Base-by-base conservation (phyloP, 1,140 invertebrate genomes). In the Vanessa tameamea region DNA sequence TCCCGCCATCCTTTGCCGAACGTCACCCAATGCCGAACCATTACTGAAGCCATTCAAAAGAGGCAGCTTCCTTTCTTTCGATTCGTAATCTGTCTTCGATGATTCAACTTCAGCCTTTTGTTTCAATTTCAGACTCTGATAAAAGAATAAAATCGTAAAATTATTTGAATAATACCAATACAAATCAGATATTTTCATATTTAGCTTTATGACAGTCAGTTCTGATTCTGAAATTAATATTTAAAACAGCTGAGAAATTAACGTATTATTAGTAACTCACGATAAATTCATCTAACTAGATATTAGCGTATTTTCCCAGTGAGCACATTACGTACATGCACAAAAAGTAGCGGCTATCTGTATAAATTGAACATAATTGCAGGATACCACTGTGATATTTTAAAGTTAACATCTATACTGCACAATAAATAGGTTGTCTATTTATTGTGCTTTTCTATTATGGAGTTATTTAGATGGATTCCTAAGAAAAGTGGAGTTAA, bases 1-100 rank as follows among this genome's bases (percentile, higher is more conserved):
- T 2, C 90, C 89, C 0, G 90, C 90, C 81, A 92, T 80, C 59
- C 90, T 78, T 65, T 92, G 90, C 70, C 88, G 82, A 0, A 92
- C 89, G 74, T 91, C 90, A 20, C 82, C 76, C 1, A 92, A 77
- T 6, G 84, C 81, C 0, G 89, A 87, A 2, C 87, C 83, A 50
- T 90, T 92, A 57, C 86, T 82, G 79, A 91, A 91, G 1, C 90
- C 87, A 57, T 90, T 92, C 37, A 90, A 78, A 4, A 90, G 74
- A 0, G 85, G 82, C 14, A 84, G 63, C 69, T 85, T 87, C 75
- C 81, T 86, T 64, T 90, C 88, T 50, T 89, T 90, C 2, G 83
- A 67, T 13, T 91, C 87, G 15, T 69, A 57, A 23, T 69, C 66
- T 1, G 69, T 48, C 69, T 84, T 88, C 15, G 74, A 69, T 23